A percentile compares a stretch with the other conserved stretches of the same genome.
Conservation (phyloP, 2,888 invertebrate genomes). For the Synanthedon myopaeformis region DNA sequence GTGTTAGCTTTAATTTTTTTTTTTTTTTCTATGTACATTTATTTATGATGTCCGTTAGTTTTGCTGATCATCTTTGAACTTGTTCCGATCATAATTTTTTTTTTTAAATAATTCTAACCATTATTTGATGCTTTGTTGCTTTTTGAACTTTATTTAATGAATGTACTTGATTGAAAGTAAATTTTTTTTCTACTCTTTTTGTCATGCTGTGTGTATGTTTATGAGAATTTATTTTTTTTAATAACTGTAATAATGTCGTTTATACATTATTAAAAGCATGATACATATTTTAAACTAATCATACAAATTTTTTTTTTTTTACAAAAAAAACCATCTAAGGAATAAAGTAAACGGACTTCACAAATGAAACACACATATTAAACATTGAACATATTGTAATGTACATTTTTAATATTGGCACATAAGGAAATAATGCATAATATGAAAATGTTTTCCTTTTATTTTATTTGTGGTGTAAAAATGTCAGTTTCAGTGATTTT, state of each 20-base stretch:
- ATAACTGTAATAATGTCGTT: too few species aligned
- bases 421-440: background rate
- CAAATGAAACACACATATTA: too few species aligned
- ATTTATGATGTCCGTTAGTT: background rate
- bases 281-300: too few species aligned
- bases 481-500: conserved; percentile 11
- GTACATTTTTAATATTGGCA: background rate
- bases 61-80: background rate
- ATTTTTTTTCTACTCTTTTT: conserved; percentile 1
- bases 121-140: background rate
- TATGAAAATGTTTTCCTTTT: background rate
- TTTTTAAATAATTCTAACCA: too few species aligned
- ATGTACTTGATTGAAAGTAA: background rate
- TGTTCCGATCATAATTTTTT: background rate
- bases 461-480: background rate
- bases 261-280: too few species aligned
- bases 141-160: background rate
- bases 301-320: too few species aligned
- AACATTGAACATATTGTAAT: background rate
- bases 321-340: too few species aligned
- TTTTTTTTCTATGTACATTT: too few species aligned
- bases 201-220: too few species aligned
- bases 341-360: too few species aligned
- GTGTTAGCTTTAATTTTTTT: conserved; percentile 20
- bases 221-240: too few species aligned